Evolutionary conservation across 2,888 invertebrate species (phyloP).

Genomic region (Arrhopalites spinosus): DNA sequence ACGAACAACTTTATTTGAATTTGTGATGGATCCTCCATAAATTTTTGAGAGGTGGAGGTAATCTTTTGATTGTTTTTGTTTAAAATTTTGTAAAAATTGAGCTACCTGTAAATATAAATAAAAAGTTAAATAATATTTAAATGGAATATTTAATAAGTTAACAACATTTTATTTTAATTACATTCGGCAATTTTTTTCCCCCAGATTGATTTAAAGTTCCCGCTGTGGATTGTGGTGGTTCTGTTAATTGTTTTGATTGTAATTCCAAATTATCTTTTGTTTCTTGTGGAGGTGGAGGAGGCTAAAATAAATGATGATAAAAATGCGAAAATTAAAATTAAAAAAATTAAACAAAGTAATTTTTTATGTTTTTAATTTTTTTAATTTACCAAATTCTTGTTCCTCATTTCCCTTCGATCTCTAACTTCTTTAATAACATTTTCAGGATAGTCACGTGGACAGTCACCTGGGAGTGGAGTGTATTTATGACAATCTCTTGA

Average conservation of each 20-base stretch:
- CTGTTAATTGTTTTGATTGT: neutral
- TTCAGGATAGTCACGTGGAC: neutral
- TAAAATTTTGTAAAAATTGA: neutral
- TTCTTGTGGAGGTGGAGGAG: too few species aligned
- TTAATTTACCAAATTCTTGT: neutral
- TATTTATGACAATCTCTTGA: conserved; percentile 2
- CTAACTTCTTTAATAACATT: conserved; percentile 7
- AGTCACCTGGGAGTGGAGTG: neutral
- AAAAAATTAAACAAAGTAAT: too few species aligned
- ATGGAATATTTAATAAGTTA: neutral
- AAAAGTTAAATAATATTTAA: neutral
- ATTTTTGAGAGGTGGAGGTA: too few species aligned
- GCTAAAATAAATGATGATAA: too few species aligned
- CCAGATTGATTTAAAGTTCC: neutral
- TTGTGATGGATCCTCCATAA: too few species aligned
- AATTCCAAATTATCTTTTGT: too few species aligned
- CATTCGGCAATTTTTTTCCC: neutral
- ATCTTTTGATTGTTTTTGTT: neutral
- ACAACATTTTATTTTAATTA: neutral
- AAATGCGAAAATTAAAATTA: too few species aligned
- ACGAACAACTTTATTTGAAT: neutral
- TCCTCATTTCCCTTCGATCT: conserved; percentile 17
- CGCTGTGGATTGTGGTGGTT: neutral
- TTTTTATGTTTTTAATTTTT: too few species aligned
- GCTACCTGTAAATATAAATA: neutral